Percentiles rank a stretch among this genome's conserved stretches.
Conservation (phyloP, 1,140 invertebrate genomes). For the Magallana ariakensis region DNA sequence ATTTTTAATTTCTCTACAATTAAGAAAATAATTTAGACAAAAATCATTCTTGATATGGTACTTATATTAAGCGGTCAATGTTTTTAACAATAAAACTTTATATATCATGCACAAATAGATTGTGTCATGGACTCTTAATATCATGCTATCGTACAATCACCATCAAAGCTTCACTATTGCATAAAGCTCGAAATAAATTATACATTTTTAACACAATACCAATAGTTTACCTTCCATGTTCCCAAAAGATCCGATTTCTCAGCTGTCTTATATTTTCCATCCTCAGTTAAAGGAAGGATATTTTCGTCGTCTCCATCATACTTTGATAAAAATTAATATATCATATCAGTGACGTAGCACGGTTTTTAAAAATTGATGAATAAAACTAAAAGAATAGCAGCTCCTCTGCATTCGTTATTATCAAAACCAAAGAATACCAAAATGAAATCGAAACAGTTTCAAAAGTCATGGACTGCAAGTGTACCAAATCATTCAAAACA, state of each 20-base stretch:
- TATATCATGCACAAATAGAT: too few species aligned
- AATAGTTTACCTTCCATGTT: slow-evolving; percentile 12
- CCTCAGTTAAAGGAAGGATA: not conserved
- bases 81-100: too few species aligned
- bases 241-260: not conserved
- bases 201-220: not conserved
- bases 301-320: not conserved
- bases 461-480: not conserved
- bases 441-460: not conserved
- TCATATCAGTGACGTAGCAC: not conserved
- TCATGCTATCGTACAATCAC: too few species aligned
- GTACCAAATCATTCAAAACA: not conserved
- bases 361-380: not conserved
- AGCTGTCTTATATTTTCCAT: not conserved
- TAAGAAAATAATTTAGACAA: too few species aligned
- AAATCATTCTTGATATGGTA: too few species aligned
- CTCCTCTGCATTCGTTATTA: not conserved
- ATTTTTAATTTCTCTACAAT: too few species aligned
- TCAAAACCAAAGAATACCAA: not conserved
- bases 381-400: too few species aligned
- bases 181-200: not conserved
- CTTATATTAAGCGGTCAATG: too few species aligned
- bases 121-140: too few species aligned
- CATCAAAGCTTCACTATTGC: too few species aligned
- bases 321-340: not conserved